Conservation (phyloP, 2,797 vertebrate species). For the Artibeus jamaicensis region DNA sequence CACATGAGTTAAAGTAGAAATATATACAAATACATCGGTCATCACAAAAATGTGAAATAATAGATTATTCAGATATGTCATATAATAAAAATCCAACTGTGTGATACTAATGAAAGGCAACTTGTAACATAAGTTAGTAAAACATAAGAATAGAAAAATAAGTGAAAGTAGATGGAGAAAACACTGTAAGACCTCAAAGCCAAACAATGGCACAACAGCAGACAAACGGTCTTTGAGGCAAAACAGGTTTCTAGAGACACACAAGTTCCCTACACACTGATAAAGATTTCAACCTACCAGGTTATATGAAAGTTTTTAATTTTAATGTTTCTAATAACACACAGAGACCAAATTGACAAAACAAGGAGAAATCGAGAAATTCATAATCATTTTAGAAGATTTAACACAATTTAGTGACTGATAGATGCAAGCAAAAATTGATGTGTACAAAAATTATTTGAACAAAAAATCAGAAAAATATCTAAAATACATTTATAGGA, state of each 20-base stretch:
- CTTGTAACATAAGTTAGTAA: neutral
- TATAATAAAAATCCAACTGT: neutral
- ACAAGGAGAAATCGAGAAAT: neutral
- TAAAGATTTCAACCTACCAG: neutral
- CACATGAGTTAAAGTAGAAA: neutral
- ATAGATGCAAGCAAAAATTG: neutral
- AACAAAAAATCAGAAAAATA: neutral
- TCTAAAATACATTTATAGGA: neutral
- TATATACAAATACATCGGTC: neutral
- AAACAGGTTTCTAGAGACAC: neutral
- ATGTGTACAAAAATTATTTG: neutral
- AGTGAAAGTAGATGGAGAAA: neutral
- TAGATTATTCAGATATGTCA: neutral
- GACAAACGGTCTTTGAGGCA: neutral
- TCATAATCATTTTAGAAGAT: neutral
- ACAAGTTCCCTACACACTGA: neutral
- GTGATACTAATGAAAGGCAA: neutral
- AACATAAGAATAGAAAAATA: neutral
- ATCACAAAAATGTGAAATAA: neutral
- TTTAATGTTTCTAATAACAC: neutral
- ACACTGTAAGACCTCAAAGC: neutral
- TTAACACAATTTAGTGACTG: neutral
- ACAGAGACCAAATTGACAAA: neutral
- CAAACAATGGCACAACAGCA: neutral
- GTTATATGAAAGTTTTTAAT: neutral